A percentile compares a stretch with the other conserved stretches of the same genome.
Conservation (phyloP, 2,888 invertebrate species). For the Dysmachus trigonus region DNA sequence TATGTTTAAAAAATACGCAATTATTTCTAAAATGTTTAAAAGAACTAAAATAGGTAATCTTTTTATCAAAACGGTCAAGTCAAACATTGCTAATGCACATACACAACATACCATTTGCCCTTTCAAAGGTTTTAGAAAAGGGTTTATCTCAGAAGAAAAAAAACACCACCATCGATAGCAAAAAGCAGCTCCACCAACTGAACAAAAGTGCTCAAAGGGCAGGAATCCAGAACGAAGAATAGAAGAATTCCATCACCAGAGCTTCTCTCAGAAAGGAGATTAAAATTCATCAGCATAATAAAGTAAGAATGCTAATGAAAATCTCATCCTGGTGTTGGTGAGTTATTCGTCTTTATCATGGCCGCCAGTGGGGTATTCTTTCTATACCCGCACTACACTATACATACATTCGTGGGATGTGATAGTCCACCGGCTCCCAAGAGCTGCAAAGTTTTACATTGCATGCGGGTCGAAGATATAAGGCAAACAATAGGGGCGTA, state of each 20-base stretch:
- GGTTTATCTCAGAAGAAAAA: not conserved
- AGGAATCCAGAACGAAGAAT: not conserved
- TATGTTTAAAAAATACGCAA: too few relatives aligned
- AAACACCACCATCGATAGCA: slow-evolving; percentile 8
- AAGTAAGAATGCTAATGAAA: slow-evolving; percentile 54
- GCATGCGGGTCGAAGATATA: slow-evolving; percentile 40
- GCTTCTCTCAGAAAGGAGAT: slow-evolving; percentile 49
- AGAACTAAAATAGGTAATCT: too few relatives aligned
- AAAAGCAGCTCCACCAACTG: not conserved
- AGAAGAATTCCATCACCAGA: slow-evolving; percentile 30
- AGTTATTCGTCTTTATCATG: slow-evolving; percentile 35
- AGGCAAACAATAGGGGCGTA: slow-evolving; percentile 15
- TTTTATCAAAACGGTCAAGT: not conserved
- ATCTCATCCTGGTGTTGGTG: slow-evolving; percentile 43
- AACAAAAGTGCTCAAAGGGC: not conserved
- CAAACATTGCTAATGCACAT: not conserved
- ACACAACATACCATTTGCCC: not conserved
- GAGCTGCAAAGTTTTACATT: slow-evolving; percentile 9
- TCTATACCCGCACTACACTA: slow-evolving; percentile 8
- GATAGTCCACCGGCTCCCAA: slow-evolving; percentile 12
- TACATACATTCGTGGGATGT: slow-evolving; percentile 6
- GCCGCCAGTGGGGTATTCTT: slow-evolving; percentile 14
- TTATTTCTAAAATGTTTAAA: too few relatives aligned
- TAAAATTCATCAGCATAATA: slow-evolving; percentile 53
- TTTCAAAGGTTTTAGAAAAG: not conserved